Conservation (phyloP, 2,888 invertebrate species). For the Noctua pronuba region DNA sequence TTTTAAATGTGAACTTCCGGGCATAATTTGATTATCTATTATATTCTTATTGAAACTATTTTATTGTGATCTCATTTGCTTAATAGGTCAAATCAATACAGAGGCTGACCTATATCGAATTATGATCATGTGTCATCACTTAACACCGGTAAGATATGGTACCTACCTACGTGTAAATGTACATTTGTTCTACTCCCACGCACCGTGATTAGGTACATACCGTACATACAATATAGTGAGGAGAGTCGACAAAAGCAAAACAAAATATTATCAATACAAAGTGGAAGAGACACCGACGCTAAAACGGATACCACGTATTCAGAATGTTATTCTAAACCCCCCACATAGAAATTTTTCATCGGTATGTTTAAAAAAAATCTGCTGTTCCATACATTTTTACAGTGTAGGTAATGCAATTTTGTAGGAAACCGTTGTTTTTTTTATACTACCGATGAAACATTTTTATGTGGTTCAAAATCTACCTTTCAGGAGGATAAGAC, state of each 20-base stretch:
- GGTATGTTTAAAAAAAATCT: no score
- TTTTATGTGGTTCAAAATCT: no score
- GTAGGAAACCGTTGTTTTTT: no score
- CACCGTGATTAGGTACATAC: not conserved
- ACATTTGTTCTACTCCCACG: conserved; percentile 1
- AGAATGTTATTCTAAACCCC: no score
- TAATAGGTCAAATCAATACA: conserved; percentile 42
- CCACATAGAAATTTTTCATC: no score
- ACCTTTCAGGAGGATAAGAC: no score
- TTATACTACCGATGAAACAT: no score
- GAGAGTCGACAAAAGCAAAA: not conserved
- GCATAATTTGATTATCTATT: conserved; percentile 62
- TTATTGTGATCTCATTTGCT: conserved; percentile 1
- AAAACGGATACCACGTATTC: no score
- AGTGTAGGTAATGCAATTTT: no score
- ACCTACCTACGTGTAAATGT: not conserved
- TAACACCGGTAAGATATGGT: not conserved
- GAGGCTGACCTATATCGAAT: conserved; percentile 27
- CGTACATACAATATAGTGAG: not conserved
- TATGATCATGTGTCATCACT: conserved; percentile 9
- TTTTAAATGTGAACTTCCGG: conserved; percentile 74
- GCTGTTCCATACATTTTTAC: no score
- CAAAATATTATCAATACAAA: not conserved
- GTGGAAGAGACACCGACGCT: no score
- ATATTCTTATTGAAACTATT: conserved; percentile 20